Conservation (phyloP, 2,113 vertebrate genomes). For the Lutjanus erythropterus region DNA sequence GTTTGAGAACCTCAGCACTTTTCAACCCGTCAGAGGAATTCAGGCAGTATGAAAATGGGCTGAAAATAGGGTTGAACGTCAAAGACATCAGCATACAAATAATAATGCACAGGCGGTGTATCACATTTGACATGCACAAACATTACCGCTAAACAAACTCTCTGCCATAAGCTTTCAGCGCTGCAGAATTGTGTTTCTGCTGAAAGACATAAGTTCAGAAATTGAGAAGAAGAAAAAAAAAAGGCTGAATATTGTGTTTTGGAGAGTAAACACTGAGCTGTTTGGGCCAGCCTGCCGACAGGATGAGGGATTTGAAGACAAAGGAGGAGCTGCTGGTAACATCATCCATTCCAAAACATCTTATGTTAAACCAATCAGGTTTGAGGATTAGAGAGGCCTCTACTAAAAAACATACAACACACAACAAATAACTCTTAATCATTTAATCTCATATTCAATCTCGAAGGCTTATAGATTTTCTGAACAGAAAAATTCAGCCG, state of each 20-base stretch:
- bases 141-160: constrained; percentile 10
- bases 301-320: constrained; percentile 22
- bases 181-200: not conserved
- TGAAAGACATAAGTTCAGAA: constrained; percentile 18
- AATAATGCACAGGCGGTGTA: constrained; percentile 13
- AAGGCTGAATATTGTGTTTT: not conserved
- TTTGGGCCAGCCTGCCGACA: constrained; percentile 3
- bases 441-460: constrained; percentile 38
- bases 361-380: constrained; percentile 26
- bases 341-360: not conserved
- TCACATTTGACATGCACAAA: constrained; percentile 12
- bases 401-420: not conserved
- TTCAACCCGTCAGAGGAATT: constrained; percentile 28
- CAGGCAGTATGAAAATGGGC: constrained; percentile 29
- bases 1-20: constrained; percentile 59
- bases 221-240: not conserved
- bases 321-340: constrained; percentile 22
- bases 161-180: not conserved
- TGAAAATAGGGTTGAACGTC: constrained; percentile 27
- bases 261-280: not conserved
- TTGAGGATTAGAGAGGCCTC: constrained; percentile 20
- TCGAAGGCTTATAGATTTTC: constrained; percentile 11
- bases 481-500: not conserved
- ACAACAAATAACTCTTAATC: not conserved
- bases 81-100: constrained; percentile 40